A percentile compares a stretch with the other conserved stretches of the same genome.
Evolutionary conservation across 1,140 invertebrate genomes (phyloP).

Genomic region (Drosophila carrolli): DNA sequence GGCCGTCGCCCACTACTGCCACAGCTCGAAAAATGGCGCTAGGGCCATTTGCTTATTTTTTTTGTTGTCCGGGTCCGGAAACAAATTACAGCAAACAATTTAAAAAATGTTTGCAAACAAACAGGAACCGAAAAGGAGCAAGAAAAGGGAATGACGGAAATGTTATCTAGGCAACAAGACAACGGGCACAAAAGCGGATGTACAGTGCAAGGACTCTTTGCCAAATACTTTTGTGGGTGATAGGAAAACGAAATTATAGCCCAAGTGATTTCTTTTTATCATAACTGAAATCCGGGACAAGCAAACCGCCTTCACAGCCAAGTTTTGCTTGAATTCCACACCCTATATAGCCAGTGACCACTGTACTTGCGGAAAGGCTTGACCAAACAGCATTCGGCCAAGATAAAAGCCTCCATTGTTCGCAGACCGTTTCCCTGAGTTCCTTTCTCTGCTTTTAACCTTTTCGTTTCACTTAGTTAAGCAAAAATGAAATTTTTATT

Average conservation of each 20-base stretch:
- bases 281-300: not conserved
- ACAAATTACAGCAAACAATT: constrained; percentile 83
- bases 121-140: constrained; percentile 48
- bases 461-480: constrained; percentile 82
- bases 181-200: constrained; percentile 40
- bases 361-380: constrained; percentile 33
- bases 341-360: constrained; percentile 3
- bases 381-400: constrained; percentile 46
- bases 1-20: constrained; percentile 16
- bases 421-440: constrained; percentile 7
- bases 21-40: constrained; percentile 60
- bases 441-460: constrained; percentile 58
- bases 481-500: constrained; percentile 82
- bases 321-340: no score
- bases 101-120: constrained; percentile 83
- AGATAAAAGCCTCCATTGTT: constrained; percentile 65
- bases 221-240: not conserved
- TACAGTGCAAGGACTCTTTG: constrained; percentile 25
- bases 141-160: constrained; percentile 64
- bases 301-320: no score
- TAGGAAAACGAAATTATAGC: constrained; percentile 1
- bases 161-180: constrained; percentile 71
- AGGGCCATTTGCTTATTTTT: constrained; percentile 66
- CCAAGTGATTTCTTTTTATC: constrained; percentile 7
- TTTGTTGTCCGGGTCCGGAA: constrained; percentile 63